These are phyloP conservation scores for Pipistrellus nathusii DNA, from an alignment of 2,797 vertebrate genomes.

Conservation along the genomic window DNA sequence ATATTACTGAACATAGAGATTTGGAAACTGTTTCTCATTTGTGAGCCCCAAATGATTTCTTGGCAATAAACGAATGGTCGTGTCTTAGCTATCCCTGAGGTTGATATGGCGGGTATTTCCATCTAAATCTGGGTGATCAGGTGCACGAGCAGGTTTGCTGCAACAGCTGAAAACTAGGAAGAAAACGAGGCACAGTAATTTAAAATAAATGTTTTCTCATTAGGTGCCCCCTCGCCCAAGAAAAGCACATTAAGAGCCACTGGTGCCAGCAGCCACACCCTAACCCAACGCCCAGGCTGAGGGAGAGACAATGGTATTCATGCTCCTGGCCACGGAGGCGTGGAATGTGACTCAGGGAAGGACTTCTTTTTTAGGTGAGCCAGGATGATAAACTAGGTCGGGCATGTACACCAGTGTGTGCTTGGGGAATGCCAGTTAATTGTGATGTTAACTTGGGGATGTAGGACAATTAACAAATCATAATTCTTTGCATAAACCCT, in stretches of 20 bases:
- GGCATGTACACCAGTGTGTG: background rate
- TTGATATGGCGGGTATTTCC: constrained; percentile 47
- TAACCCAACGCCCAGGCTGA: background rate
- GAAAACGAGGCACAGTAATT: constrained; percentile 41
- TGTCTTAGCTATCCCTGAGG: constrained; percentile 45
- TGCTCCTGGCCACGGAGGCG: background rate
- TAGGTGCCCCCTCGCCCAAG: background rate
- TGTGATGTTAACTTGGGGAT: constrained; percentile 44
- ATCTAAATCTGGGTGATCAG: constrained; percentile 17
- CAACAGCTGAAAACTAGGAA: constrained; percentile 24
- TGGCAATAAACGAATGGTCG: constrained; percentile 30
- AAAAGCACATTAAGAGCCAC: background rate
- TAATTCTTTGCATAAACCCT: constrained; percentile 7
- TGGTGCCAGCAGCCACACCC: background rate
- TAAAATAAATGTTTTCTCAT: constrained; percentile 26
- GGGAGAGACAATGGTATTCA: background rate
- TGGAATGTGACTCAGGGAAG: background rate
- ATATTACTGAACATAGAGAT: constrained; percentile 34
- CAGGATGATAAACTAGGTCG: background rate
- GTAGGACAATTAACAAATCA: background rate
- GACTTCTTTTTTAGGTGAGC: background rate
- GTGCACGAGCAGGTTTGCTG: constrained; percentile 3
- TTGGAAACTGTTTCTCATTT: constrained; percentile 47
- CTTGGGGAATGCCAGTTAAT: constrained; percentile 28
- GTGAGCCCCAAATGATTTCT: constrained; percentile 25